phyloP scores from a whole-genome alignment of 1,140 invertebrate species.

The Amyelois transitella region DNA sequence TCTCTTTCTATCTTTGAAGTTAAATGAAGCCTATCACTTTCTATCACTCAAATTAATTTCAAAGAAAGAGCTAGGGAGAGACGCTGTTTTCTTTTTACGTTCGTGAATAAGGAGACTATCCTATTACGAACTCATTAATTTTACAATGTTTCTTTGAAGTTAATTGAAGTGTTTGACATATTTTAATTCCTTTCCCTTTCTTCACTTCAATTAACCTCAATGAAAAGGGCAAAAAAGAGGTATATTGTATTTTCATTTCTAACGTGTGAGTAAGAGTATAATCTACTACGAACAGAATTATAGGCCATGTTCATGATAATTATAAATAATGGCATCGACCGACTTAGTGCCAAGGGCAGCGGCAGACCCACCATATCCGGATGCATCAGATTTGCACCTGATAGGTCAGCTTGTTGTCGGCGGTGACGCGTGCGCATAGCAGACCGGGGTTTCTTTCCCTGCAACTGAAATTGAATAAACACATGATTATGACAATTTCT shows the following conservation, averaged over 20 bases:
- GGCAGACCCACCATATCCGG: neutral
- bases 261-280: no score
- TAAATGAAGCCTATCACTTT: neutral
- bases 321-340: neutral
- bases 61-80: no score
- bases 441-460: slow-evolving; percentile 40
- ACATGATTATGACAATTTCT: no score
- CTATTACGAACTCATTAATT: no score
- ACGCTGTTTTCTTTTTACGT: no score
- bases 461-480: slow-evolving; percentile 44
- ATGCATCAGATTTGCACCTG: slow-evolving; percentile 14
- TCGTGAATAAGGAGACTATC: no score
- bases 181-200: neutral
- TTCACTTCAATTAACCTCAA: neutral
- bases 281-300: no score
- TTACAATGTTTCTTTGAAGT: neutral
- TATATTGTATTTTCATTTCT: no score
- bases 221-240: neutral
- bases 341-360: neutral
- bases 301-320: no score
- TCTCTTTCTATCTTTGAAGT: no score
- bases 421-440: slow-evolving; percentile 29
- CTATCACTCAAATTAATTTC: neutral
- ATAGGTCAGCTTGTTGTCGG: slow-evolving; percentile 25
- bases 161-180: no score